Base-by-base conservation (phyloP, 2,797 vertebrate genomes). In the Liparis tanakae region DNA sequence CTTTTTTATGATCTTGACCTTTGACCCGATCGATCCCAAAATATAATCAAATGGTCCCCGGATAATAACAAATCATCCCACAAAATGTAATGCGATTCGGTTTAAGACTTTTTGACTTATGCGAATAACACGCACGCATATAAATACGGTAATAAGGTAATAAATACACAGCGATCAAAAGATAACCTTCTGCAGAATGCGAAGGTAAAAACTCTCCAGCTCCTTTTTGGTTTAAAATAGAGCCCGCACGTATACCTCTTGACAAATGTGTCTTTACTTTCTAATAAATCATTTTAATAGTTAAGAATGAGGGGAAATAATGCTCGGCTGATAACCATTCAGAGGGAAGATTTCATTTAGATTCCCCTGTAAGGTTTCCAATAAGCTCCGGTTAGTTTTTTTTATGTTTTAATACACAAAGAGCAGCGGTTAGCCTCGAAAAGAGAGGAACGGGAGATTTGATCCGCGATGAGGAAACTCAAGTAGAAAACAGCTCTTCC, bases 281-380 rank as follows among this genome's bases (percentile, higher is more conserved):
- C 74, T 67, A 83, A 87, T 87, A 87, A 86, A 83, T 70, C 82
- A 88, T 86, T 85, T 87, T 84, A 91, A 90, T 83, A 79, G 76
- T 67, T 58, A 82, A 69, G 84, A 86, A 85, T 85, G 90, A 92
- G 84, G 76, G 76, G 74, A 87, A 83, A 89, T 90, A 87, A 88
- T 72, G 68, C 61, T 0, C 60, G 77, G 83, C 77, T 74, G 81
- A 85, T 87, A 78, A 30, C 86, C 81, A 88, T 91, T 92, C 86
- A 81, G 70, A 18, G 50, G 79, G 70, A 86, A 92, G 89, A 93
- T 93, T 92, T 91, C 82, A 93, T 94, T 94, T 91, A 91, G 90
- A 93, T 93, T 91, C 90, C 88, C 89, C 84, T 72, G 70, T 30
- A 30, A 74, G 86, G 87, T 90, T 90, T 89, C 76, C 10, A 88